phyloP scores from a whole-genome alignment of 2,797 vertebrate species.

The Taenioides sp. region DNA sequence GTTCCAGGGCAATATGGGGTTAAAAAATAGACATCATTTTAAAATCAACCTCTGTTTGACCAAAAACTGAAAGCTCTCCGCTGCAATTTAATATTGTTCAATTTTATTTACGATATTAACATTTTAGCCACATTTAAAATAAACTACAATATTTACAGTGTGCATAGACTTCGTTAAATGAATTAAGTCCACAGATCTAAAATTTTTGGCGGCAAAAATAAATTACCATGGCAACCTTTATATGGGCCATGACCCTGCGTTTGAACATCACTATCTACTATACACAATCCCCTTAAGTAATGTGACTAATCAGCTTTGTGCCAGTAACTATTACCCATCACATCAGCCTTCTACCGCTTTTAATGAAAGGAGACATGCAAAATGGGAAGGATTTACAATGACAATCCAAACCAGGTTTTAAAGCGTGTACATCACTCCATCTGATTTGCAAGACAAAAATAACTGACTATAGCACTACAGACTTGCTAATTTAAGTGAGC shows the following conservation, averaged over 20 bases:
- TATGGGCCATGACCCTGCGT: not conserved
- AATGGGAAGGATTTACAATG: not conserved
- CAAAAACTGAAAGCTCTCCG: too few species aligned
- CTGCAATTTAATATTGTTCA: too few species aligned
- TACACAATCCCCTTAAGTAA: not conserved
- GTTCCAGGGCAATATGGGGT: too few species aligned
- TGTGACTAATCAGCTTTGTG: conserved; percentile 7
- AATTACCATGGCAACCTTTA: not conserved
- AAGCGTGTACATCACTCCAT: not conserved
- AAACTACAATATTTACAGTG: too few species aligned
- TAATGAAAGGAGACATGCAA: conserved; percentile 5
- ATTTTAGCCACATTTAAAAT: too few species aligned
- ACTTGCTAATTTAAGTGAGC: conserved; percentile 19
- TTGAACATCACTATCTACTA: not conserved
- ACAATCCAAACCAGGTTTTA: conserved; percentile 1
- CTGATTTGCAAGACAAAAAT: conserved; percentile 10
- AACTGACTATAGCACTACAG: conserved; percentile 9
- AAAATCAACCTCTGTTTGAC: too few species aligned
- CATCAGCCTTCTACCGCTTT: not conserved
- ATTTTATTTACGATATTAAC: too few species aligned
- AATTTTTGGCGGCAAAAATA: not conserved
- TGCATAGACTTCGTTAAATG: too few species aligned
- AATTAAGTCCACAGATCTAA: not conserved
- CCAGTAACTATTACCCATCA: not conserved
- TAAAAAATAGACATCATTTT: too few species aligned